Base-by-base conservation (phyloP, 2,113 vertebrate genomes). In the Prochilodus magdalenae region DNA sequence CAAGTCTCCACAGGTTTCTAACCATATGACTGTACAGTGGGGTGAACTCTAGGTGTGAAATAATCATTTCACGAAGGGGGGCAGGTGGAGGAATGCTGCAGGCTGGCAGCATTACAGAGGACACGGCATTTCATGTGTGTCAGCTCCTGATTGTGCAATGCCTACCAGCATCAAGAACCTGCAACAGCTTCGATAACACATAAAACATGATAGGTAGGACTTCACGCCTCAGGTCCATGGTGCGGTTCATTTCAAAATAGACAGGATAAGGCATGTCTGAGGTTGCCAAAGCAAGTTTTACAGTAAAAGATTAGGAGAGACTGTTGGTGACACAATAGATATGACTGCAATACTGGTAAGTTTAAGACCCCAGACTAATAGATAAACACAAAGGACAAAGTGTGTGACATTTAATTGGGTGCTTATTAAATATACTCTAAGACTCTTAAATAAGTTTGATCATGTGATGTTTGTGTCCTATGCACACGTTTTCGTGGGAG, bases 31-130 rank as follows among this genome's bases (percentile, higher is more conserved):
- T 73, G 7, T 66, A 30, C 33, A 73, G 59, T 44, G 33, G 63
- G 77, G 72, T 77, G 77, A 86, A 83, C 83, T 65, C 40, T 77
- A 77, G 77, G 81, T 57, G 55, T 83, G 77, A 80, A 80, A 83
- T 33, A 73, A 75, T 79, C 27, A 76, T 86, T 86, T 86, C 24
- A 62, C 63, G 62, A 0, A 26, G 18, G 66, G 40, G 66, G 40
- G 53, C 65, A 47, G 51, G 81, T 63, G 77, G 74, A 76, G 77
- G 77, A 80, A 86, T 73, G 60, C 73, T 59, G 27, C 47, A 53
- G 72, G 49, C 84, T 77, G 77, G 75, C 73, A 29, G 71, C 59
- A 53, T 82, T 49, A 71, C 73, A 33, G 59, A 83, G 67, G 60
- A 66, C 63, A 36, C 14, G 7, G 53, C 53, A 22, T 55, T 80